phyloP scores from a whole-genome alignment of 2,113 vertebrate genomes.

The Chionomys nivalis region DNA sequence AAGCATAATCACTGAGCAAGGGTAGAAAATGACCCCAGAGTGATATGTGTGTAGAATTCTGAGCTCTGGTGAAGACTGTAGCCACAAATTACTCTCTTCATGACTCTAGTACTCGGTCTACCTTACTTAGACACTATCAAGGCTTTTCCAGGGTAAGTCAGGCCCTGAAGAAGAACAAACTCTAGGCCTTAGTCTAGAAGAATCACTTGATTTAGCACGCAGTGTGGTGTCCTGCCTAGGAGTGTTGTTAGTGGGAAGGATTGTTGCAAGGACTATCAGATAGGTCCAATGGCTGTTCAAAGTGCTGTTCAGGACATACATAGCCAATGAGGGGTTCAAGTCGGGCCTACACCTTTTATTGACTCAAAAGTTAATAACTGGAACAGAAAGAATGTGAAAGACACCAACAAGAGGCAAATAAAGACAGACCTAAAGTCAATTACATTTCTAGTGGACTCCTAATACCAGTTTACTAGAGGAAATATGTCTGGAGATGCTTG shows the following conservation, averaged over 20 bases:
- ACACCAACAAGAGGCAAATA: background rate
- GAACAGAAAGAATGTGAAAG: background rate
- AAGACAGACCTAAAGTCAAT: background rate
- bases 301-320: background rate
- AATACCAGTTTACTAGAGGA: background rate
- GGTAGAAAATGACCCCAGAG: background rate
- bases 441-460: background rate
- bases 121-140: background rate
- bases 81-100: background rate
- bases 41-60: background rate
- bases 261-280: background rate
- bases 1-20: background rate
- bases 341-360: background rate
- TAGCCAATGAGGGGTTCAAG: background rate
- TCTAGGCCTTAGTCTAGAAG: background rate
- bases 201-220: background rate
- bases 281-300: background rate
- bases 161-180: background rate
- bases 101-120: background rate
- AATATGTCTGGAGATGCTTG: background rate
- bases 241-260: background rate
- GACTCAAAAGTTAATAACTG: background rate
- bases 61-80: background rate
- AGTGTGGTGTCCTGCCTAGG: rapidly evolving
- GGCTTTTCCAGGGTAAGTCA: no score